These are phyloP conservation scores for Paedocypris sp. DNA, from an alignment of 2,113 vertebrate genomes.

Conservation along the genomic window DNA sequence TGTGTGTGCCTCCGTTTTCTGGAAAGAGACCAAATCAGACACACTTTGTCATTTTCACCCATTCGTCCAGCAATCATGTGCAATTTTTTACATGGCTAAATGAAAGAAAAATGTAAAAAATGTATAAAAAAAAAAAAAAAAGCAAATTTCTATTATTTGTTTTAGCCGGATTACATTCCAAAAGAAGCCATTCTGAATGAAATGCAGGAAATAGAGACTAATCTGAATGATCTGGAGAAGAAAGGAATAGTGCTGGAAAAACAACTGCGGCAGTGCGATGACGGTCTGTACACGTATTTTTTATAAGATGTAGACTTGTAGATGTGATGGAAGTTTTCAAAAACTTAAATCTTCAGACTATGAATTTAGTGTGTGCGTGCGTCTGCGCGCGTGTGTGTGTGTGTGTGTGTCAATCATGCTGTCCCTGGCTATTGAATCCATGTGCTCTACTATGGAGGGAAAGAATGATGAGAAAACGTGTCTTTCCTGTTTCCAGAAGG, in stretches of 20 bases:
- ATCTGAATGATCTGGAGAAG: slow-evolving; percentile 72
- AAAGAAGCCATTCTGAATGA: slow-evolving; percentile 70
- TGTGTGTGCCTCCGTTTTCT: slow-evolving; percentile 16
- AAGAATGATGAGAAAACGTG: background rate
- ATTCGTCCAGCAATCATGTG: too few relatives aligned
- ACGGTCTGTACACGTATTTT: slow-evolving; percentile 59
- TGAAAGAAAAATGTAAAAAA: too few relatives aligned
- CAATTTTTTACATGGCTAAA: too few relatives aligned
- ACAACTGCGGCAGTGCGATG: slow-evolving; percentile 70
- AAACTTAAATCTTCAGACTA: too few relatives aligned
- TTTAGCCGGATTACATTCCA: slow-evolving; percentile 63
- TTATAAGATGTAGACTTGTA: slow-evolving; percentile 8
- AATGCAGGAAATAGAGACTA: slow-evolving; percentile 66
- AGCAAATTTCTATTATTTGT: background rate
- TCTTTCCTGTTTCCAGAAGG: slow-evolving; percentile 56
- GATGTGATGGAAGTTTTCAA: too few relatives aligned
- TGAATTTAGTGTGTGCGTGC: too few relatives aligned
- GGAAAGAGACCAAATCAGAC: background rate
- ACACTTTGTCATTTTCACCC: too few relatives aligned
- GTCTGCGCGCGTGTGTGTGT: too few relatives aligned
- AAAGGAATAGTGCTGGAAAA: slow-evolving; percentile 79
- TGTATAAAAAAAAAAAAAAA: background rate
- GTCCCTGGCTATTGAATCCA: too few relatives aligned
- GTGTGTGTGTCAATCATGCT: too few relatives aligned
- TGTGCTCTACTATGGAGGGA: too few relatives aligned